Base-by-base conservation (phyloP, 2,113 vertebrate species). In the Dolichallabes microphthalmus region DNA sequence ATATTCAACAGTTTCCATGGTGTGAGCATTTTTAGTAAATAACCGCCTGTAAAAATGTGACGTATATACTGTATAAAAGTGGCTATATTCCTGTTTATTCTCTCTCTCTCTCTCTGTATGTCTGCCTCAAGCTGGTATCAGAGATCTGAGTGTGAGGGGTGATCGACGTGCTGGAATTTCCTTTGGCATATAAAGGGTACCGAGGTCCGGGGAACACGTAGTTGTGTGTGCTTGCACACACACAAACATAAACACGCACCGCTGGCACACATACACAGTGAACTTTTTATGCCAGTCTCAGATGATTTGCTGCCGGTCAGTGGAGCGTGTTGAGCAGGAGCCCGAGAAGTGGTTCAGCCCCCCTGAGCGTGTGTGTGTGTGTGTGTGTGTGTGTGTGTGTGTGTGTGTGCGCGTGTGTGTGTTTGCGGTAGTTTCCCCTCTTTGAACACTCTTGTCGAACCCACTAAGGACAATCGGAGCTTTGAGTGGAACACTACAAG, bases 91-190 rank as follows among this genome's bases (percentile, higher is more conserved):
- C 19, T 64, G 22, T 82, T 68, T 53, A 66, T 76, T 68, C 4
- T 69, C 25, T 50, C 19, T 17, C 8, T 30, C 32, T 68, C 4
- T 69, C 19, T 50, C 19, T 17, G 7, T 30, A 0, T 35, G 32
- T 81, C n/a, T 53, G 15, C 50, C 13, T 50, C 27, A 35, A 63
- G 58, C 60, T 77, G 64, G 39, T 88, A 88, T 86, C 71, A 84
- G 85, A 82, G 79, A 86, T 84, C 76, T 77, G 20, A 86, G 79
- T 79, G 69, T 84, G 60, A 88, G 68, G 86, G 88, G 82, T 84
- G 88, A 89, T 57, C 82, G 57, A 64, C 63, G 88, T 74, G 86
- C 82, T 86, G 86, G 88, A 87, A 88, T 89, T 89, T 89, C 88
- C 82, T 89, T 71, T 86, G 85, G 82, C 79, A 85, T 79, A 58